phyloP scores from a whole-genome alignment of 2,888 invertebrate species.

The Agrenia bidenticulata region DNA sequence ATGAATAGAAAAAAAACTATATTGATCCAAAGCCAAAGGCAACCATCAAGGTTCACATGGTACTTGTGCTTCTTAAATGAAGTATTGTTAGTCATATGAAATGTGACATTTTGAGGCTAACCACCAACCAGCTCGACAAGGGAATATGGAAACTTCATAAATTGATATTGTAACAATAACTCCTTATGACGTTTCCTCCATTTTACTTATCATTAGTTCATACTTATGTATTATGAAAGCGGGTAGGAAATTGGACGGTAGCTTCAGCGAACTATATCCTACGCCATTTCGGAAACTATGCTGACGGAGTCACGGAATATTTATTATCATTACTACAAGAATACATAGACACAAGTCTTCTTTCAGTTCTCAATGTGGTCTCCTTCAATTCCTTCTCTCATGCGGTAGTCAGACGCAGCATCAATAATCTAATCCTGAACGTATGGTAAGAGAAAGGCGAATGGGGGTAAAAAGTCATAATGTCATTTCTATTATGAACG shows the following conservation, averaged over 20 bases:
- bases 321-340: no score
- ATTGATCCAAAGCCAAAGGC: not conserved
- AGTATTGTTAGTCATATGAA: slow-evolving; percentile 23
- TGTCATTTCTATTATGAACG: slow-evolving; percentile 6
- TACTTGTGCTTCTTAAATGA: slow-evolving; percentile 15
- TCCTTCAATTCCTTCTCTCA: no score
- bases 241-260: no score
- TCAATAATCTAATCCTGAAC: no score
- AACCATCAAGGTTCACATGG: not conserved
- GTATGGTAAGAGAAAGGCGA: not conserved
- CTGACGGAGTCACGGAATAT: no score
- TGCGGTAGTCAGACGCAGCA: no score
- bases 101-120: slow-evolving; percentile 24
- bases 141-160: slow-evolving; percentile 19
- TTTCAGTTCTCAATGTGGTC: no score
- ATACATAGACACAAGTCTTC: no score
- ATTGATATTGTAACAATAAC: slow-evolving; percentile 21
- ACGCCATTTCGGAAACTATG: no score
- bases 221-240: not conserved
- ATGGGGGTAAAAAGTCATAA: slow-evolving; percentile 1
- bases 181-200: slow-evolving; percentile 17
- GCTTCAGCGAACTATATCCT: no score
- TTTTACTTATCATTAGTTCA: slow-evolving; percentile 16
- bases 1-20: not conserved
- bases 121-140: slow-evolving; percentile 6